Percentiles rank a stretch among this genome's conserved stretches.
Conservation (phyloP, 1,140 invertebrate species). For the Odontomachus brunneus region DNA sequence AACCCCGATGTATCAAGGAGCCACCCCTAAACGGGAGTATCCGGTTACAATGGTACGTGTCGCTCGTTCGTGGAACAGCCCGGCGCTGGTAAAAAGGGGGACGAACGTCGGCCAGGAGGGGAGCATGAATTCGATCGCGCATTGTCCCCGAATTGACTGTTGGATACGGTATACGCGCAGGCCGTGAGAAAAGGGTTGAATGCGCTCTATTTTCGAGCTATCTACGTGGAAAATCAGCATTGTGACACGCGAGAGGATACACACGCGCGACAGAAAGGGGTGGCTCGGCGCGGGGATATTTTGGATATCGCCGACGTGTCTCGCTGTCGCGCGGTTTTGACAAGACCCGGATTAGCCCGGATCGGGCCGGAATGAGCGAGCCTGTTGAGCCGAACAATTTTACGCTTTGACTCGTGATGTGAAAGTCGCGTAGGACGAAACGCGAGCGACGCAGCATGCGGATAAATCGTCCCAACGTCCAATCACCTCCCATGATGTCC, state of each 20-base stretch:
- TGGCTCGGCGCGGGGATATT: constrained; percentile 62
- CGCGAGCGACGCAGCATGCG: background rate
- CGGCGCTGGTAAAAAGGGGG: constrained; percentile 30
- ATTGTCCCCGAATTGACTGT: constrained; percentile 84
- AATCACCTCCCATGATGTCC: too few species aligned
- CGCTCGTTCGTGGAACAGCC: constrained; percentile 62
- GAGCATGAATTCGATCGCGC: constrained; percentile 29
- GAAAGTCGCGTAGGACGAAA: constrained; percentile 1
- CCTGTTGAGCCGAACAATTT: constrained; percentile 37
- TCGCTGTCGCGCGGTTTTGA: constrained; percentile 78
- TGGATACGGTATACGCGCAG: constrained; percentile 61
- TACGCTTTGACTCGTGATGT: constrained; percentile 1
- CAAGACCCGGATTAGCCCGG: constrained; percentile 79
- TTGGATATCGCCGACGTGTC: constrained; percentile 54
- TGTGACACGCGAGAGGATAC: constrained; percentile 68
- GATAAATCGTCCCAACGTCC: too few species aligned
- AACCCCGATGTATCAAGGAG: constrained; percentile 68
- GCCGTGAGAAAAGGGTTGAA: constrained; percentile 69
- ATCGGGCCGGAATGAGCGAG: background rate
- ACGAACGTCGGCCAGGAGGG: constrained; percentile 10
- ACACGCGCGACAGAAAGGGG: constrained; percentile 24
- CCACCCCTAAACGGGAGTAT: constrained; percentile 79
- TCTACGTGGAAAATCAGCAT: constrained; percentile 82
- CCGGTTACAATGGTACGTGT: constrained; percentile 81
- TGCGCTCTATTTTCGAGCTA: constrained; percentile 77